These are phyloP conservation scores for Stichodactyla mertensii DNA, from an alignment of 64 coral and sea anemone genomes.

Conservation along the genomic window DNA sequence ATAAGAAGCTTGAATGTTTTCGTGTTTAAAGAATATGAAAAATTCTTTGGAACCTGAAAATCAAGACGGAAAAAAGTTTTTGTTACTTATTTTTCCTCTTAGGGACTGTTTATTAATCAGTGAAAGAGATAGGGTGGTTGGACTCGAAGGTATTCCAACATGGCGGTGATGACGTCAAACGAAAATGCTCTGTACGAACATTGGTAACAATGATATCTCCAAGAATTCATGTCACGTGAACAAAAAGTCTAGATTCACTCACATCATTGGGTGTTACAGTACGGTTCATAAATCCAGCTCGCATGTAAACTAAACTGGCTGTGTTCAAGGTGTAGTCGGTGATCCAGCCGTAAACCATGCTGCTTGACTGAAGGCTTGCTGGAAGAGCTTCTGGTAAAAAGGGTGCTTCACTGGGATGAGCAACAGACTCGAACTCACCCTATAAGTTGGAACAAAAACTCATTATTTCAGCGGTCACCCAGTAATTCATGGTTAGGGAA, in stretches of 20 bases:
- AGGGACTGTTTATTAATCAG: too few relatives aligned
- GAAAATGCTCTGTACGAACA: too few relatives aligned
- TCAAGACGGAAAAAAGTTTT: too few relatives aligned
- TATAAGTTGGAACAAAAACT: background rate
- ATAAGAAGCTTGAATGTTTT: constrained; percentile 57
- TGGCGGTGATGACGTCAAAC: too few relatives aligned
- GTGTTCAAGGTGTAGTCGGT: constrained; percentile 65
- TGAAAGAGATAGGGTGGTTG: too few relatives aligned
- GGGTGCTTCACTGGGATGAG: constrained; percentile 64
- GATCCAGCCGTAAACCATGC: constrained; percentile 51
- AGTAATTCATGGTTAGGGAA: too few relatives aligned
- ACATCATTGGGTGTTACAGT: constrained; percentile 51
- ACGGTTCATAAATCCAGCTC: constrained; percentile 41
- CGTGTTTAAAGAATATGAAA: constrained; percentile 45
- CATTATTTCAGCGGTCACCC: too few relatives aligned
- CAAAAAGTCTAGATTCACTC: background rate
- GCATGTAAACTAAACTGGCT: constrained; percentile 60
- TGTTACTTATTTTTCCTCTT: too few relatives aligned
- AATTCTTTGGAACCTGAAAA: constrained; percentile 55
- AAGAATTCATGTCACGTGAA: background rate
- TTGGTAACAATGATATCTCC: background rate
- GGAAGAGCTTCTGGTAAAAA: constrained; percentile 55
- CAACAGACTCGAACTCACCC: constrained; percentile 87
- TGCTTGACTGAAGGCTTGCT: background rate
- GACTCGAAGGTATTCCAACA: too few relatives aligned